Percentiles rank a stretch among this genome's conserved stretches.
Conservation (phyloP, 2,113 vertebrate species). For the Onychorhynchus coronatus region DNA sequence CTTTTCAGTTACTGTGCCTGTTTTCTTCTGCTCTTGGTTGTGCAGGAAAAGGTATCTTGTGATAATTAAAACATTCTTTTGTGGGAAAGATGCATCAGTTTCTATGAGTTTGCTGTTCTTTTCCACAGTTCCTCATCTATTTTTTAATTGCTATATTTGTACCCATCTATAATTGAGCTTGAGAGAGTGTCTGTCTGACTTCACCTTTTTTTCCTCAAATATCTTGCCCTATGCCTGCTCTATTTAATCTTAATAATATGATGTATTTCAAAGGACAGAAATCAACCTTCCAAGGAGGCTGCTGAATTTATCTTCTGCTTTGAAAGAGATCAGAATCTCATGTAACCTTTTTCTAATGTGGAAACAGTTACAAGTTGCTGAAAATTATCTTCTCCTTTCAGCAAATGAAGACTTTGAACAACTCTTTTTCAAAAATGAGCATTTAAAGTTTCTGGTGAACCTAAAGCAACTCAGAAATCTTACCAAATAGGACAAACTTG, state of each 20-base stretch:
- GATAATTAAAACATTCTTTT: too few species aligned
- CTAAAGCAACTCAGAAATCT: background rate
- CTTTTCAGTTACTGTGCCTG: background rate
- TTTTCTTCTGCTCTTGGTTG: background rate
- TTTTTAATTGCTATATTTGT: background rate
- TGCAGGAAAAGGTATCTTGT: background rate
- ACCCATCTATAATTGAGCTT: background rate
- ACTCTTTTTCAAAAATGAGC: background rate
- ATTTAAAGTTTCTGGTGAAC: background rate
- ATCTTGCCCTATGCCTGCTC: background rate
- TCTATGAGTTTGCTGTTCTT: background rate
- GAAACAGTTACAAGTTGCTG: background rate
- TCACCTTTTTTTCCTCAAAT: background rate
- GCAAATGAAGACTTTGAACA: background rate
- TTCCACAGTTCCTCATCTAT: background rate
- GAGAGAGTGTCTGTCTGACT: background rate
- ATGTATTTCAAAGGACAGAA: background rate
- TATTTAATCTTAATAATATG: background rate
- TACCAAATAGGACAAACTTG: background rate
- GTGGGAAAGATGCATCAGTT: background rate
- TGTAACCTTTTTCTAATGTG: background rate
- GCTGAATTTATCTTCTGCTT: background rate
- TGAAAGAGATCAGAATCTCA: background rate
- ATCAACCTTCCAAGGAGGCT: background rate
- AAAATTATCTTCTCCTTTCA: background rate